Evolutionary conservation across 2,113 vertebrate genomes (phyloP).

Genomic region (Monarcha castaneiventris): DNA sequence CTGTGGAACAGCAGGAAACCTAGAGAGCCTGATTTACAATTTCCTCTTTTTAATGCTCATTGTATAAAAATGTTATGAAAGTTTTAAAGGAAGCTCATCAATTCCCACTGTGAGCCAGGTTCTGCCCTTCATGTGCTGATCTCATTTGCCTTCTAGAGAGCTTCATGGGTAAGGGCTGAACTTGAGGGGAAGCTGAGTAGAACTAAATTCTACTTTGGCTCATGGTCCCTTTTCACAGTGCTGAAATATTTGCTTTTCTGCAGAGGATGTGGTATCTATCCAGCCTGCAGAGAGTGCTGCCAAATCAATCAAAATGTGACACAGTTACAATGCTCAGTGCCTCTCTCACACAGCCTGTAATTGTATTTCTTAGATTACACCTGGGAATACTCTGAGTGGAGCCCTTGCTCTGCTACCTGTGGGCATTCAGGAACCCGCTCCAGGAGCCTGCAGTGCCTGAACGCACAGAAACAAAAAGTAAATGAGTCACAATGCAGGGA

Average conservation of each 20-base stretch:
- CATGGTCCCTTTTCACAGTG: neutral
- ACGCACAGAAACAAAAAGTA: constrained; percentile 60
- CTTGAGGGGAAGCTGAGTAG: neutral
- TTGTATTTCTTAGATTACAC: constrained; percentile 70
- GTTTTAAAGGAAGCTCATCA: constrained; percentile 32
- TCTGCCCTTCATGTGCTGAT: constrained; percentile 20
- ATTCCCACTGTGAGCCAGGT: constrained; percentile 24
- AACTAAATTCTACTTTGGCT: neutral
- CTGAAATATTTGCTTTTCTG: neutral
- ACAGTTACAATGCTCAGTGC: neutral
- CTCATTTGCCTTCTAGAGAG: constrained; percentile 3
- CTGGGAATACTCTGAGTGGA: constrained; percentile 83
- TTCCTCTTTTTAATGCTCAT: constrained; percentile 50
- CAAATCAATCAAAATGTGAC: neutral
- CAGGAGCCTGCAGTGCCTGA: constrained; percentile 70
- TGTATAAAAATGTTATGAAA: constrained; percentile 45
- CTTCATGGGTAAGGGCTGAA: neutral
- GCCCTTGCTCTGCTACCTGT: constrained; percentile 82
- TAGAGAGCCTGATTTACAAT: constrained; percentile 34
- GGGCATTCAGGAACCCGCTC: constrained; percentile 77
- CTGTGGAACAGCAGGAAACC: constrained; percentile 19
- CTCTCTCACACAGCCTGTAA: neutral
- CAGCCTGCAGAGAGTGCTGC: neutral
- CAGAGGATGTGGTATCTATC: neutral
- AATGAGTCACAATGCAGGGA: constrained; percentile 71